Percentiles rank a stretch among this genome's conserved stretches.
phyloP scores from a whole-genome alignment of 2,888 invertebrate species.

The Trissolcus japonicus region DNA sequence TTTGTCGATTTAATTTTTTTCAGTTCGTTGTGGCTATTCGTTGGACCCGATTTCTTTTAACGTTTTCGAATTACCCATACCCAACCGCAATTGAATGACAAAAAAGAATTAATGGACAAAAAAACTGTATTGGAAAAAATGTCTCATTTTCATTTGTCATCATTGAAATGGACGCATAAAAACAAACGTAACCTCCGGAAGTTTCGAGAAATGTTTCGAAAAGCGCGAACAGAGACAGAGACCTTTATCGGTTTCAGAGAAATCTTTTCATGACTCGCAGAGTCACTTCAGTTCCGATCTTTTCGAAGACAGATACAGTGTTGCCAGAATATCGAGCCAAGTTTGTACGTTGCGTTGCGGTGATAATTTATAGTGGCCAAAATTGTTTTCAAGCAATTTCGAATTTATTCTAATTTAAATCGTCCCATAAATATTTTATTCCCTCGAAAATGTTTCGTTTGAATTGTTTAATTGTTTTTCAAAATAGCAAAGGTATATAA shows the following conservation, averaged over 20 bases:
- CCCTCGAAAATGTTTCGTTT: neutral
- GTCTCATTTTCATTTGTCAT: conserved; percentile 3
- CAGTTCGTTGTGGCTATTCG: conserved; percentile 6
- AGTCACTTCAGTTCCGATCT: conserved; percentile 45
- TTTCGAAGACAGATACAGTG: conserved; percentile 42
- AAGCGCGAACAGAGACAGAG: neutral
- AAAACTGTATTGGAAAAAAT: neutral
- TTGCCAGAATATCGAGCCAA: conserved; percentile 33
- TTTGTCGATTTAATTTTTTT: conserved; percentile 5
- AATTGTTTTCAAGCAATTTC: conserved; percentile 10
- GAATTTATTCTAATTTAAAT: too few relatives aligned
- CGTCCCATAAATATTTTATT: neutral
- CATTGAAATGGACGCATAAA: conserved; percentile 5
- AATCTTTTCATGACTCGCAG: conserved; percentile 32
- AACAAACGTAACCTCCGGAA: conserved; percentile 10
- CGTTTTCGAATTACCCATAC: neutral
- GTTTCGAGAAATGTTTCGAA: conserved; percentile 15
- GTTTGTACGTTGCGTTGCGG: neutral
- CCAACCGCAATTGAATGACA: neutral
- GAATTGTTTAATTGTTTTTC: neutral
- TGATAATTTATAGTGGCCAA: conserved; percentile 14
- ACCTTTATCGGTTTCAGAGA: conserved; percentile 27
- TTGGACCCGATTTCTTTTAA: conserved; percentile 2
- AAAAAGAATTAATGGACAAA: too few relatives aligned
- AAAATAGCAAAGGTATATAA: neutral